Evolutionary conservation across 2,113 vertebrate genomes (phyloP).

Genomic region (Ictalurus furcatus): DNA sequence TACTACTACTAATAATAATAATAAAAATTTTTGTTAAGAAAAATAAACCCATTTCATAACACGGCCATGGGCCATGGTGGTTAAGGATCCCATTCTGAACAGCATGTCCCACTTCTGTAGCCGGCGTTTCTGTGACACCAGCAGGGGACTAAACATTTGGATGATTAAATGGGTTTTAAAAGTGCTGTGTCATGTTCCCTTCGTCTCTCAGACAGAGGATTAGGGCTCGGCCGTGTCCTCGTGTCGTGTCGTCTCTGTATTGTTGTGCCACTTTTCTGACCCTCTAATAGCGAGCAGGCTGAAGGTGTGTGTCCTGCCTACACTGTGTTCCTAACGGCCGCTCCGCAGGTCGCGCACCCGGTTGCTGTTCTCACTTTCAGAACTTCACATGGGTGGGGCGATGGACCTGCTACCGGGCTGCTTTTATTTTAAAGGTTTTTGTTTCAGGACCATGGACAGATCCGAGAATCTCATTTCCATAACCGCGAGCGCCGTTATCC

Average conservation of each 20-base stretch:
- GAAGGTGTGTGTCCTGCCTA: conserved; percentile 20
- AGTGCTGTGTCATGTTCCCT: conserved; percentile 66
- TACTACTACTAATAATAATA: neutral
- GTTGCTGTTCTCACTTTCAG: neutral
- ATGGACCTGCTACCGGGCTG: neutral
- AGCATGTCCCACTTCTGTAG: neutral
- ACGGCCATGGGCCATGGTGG: neutral
- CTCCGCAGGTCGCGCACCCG: neutral
- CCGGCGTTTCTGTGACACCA: conserved; percentile 34
- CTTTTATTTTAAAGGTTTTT: neutral
- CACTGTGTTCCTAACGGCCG: conserved; percentile 22
- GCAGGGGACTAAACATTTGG: conserved; percentile 61
- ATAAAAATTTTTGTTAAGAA: neutral
- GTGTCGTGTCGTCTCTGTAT: conserved; percentile 31
- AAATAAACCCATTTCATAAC: neutral
- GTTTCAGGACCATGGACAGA: conserved; percentile 2
- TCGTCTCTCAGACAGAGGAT: conserved; percentile 72
- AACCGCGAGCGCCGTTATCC: neutral
- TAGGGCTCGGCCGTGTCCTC: conserved; percentile 61
- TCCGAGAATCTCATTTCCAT: neutral
- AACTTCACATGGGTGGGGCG: neutral
- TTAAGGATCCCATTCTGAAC: neutral
- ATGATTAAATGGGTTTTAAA: conserved; percentile 71
- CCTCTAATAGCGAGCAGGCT: conserved; percentile 30
- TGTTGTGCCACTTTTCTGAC: conserved; percentile 35